phyloP scores from a whole-genome alignment of 1,140 invertebrate species.

The Araneus ventricosus region DNA sequence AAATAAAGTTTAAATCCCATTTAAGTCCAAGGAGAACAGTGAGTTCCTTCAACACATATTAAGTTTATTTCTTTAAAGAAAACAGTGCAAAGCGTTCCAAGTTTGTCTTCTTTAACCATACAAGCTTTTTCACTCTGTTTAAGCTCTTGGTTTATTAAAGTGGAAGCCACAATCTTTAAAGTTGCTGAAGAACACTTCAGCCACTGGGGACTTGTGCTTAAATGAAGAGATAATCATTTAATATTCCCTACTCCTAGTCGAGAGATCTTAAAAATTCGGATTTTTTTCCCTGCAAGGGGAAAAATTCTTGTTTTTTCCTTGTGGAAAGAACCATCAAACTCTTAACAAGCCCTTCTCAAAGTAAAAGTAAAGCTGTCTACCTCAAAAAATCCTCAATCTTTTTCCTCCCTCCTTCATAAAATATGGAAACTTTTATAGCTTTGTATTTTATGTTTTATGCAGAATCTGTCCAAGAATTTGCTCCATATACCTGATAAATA shows the following conservation, averaged over 20 bases:
- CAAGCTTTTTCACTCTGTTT: not conserved
- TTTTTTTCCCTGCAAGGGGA: not conserved
- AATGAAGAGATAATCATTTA: slow-evolving; percentile 31
- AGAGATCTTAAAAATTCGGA: not conserved
- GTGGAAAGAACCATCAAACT: not conserved
- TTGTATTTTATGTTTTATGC: slow-evolving; percentile 48
- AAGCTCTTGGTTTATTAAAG: slow-evolving; percentile 1
- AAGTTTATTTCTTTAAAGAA: not conserved
- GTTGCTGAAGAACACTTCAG: not conserved
- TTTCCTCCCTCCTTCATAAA: slow-evolving; percentile 5
- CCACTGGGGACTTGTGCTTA: not conserved
- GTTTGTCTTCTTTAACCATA: not conserved
- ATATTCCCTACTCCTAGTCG: not conserved
- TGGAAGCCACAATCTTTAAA: not conserved
- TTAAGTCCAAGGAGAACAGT: not conserved
- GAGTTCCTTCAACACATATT: not conserved
- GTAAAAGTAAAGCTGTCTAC: not conserved
- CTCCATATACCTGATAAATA: slow-evolving; percentile 35
- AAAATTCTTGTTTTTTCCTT: not conserved
- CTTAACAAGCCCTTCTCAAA: slow-evolving; percentile 11
- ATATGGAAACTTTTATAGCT: slow-evolving; percentile 43
- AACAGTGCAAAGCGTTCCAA: not conserved
- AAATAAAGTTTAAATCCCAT: not conserved
- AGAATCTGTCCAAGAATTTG: not conserved
- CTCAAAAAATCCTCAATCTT: not conserved